Percentiles rank a stretch among this genome's conserved stretches.
phyloP scores from a whole-genome alignment of 2,797 vertebrate species.

The Coregonus ussuriensis region DNA sequence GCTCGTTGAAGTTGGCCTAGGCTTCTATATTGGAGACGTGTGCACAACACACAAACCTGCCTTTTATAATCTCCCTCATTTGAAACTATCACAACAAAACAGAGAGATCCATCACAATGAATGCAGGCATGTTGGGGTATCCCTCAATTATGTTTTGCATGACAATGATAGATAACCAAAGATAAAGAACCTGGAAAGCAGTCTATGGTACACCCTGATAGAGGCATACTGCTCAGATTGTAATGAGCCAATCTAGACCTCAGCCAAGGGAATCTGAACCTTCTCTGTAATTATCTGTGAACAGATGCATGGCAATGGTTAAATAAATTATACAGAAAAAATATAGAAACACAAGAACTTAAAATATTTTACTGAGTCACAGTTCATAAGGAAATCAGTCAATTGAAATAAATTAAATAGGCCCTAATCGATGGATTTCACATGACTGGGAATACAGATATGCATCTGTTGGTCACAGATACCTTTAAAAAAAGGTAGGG shows the following conservation, averaged over 20 bases:
- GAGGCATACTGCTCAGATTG: constrained; percentile 32
- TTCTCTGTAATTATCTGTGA: background rate
- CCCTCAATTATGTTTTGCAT: too few relatives aligned
- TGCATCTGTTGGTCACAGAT: too few relatives aligned
- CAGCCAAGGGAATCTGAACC: constrained; percentile 15
- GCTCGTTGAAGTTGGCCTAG: constrained; percentile 48
- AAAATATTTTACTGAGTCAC: too few relatives aligned
- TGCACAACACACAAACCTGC: constrained; percentile 47
- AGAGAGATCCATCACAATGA: constrained; percentile 37
- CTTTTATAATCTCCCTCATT: too few relatives aligned
- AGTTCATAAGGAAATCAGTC: too few relatives aligned
- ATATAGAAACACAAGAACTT: too few relatives aligned
- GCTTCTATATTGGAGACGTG: constrained; percentile 42
- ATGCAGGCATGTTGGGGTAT: constrained; percentile 28
- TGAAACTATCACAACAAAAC: too few relatives aligned
- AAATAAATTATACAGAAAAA: background rate
- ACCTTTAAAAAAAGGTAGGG: too few relatives aligned
- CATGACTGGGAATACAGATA: too few relatives aligned
- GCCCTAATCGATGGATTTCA: too few relatives aligned
- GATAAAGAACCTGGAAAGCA: constrained; percentile 49
- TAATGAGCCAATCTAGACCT: constrained; percentile 33
- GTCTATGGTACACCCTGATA: constrained; percentile 13
- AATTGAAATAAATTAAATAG: too few relatives aligned
- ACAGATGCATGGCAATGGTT: background rate
- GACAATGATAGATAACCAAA: constrained; percentile 22